Evolutionary conservation across 2,113 vertebrate species (phyloP), one percentile per base, ranked within the genome.

Genomic region (Corynorhinus townsendii): DNA sequence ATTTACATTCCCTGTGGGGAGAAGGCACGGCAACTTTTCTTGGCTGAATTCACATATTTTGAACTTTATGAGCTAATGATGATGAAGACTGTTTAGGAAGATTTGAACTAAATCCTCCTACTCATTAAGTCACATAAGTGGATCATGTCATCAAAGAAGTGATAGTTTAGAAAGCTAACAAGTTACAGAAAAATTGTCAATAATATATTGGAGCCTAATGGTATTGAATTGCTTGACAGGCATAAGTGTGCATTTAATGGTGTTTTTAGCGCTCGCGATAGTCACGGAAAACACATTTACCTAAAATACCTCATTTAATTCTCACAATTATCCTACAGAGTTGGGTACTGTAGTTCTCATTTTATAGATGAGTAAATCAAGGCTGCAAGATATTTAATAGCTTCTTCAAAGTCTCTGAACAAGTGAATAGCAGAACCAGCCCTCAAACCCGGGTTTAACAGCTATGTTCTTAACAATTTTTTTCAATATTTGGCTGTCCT

Each of bases 281-380:
- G 79, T 89, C 54, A 79, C 68, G 40, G 68, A 68, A 88, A 88
- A 73, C 35, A 40, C 16, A 62, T 90, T 92, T 87, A 62, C 38
- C 86, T 92, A 81, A 92, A 92, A 89, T 76, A 76, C 30, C 47
- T 90, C 35, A 43, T 81, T 84, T 81, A 66, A 92, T 85, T 30
- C 59, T 90, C 76, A 24, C 4, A n/a, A 59, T 64, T 66, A 71
- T 45, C 24, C 38, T 83, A 64, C 26, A 64, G 56, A 82, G 38
- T 82, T 82, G 16, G 28, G 28, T 43, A 43, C 56, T 30, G 59
- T 16, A 22, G 14, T n/a, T 71, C 45, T 85, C 26, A 59, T 75
- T 66, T 90, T 72, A 64, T 8, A 68, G 64, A 90, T 38, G 30
- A 92, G 17, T 66, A 90, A 90, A 90, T 33, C 76, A 40, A 68